Percentiles rank a stretch among this genome's conserved stretches.
Evolutionary conservation across 2,888 invertebrate genomes (phyloP).

Genomic region (Lasiommata megera): DNA sequence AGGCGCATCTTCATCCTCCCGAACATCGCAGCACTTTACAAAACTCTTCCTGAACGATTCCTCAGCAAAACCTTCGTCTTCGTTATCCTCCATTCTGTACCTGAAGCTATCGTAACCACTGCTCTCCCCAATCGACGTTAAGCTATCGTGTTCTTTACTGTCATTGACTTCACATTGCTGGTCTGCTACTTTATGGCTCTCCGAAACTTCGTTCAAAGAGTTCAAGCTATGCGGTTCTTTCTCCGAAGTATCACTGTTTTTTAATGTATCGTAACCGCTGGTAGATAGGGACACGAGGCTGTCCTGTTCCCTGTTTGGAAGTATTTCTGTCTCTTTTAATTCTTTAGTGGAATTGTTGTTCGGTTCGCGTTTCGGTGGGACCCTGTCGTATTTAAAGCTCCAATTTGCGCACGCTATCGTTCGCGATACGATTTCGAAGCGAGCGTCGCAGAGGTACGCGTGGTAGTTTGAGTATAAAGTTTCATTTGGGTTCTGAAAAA

Average conservation of each 20-base stretch:
- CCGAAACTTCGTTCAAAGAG: slow-evolving; percentile 52
- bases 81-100: slow-evolving; percentile 81
- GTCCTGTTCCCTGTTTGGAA: slow-evolving; percentile 58
- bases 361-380: slow-evolving; percentile 60
- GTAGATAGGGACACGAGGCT: slow-evolving; percentile 69
- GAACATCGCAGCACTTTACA: slow-evolving; percentile 55
- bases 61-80: slow-evolving; percentile 65
- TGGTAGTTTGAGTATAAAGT: slow-evolving; percentile 90
- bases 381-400: slow-evolving; percentile 89
- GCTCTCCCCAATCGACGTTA: slow-evolving; percentile 87
- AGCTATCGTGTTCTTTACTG: slow-evolving; percentile 77
- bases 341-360: slow-evolving; percentile 62
- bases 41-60: slow-evolving; percentile 70
- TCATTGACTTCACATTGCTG: slow-evolving; percentile 28
- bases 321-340: slow-evolving; percentile 53
- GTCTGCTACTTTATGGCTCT: slow-evolving; percentile 26
- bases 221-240: slow-evolving; percentile 63
- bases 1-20: slow-evolving; percentile 55
- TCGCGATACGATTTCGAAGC: slow-evolving; percentile 88
- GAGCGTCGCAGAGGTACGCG: slow-evolving; percentile 92
- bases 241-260: slow-evolving; percentile 56
- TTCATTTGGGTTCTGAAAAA: slow-evolving; percentile 78
- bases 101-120: slow-evolving; percentile 89
- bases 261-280: slow-evolving; percentile 68
- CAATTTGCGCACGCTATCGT: slow-evolving; percentile 88